Conservation (phyloP, 37 sponge, comb jelly and placozoan species). For the Cliona cf. orientalis region DNA sequence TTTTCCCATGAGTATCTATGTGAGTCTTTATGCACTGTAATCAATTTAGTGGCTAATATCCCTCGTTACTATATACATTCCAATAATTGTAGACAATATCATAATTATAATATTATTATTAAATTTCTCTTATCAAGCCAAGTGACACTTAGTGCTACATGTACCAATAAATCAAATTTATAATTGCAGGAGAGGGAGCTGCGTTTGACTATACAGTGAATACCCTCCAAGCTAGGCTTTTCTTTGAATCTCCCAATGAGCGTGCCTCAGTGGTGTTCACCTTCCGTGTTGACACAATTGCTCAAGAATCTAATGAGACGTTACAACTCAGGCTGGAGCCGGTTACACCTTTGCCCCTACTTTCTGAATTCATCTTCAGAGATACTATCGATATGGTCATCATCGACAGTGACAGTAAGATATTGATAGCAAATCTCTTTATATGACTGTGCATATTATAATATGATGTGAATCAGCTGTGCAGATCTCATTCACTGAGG, state of each 20-base stretch:
- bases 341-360: neutral
- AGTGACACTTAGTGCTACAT: no score
- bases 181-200: no score
- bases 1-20: no score
- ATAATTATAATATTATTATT: constrained; percentile 4
- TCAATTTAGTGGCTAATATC: no score
- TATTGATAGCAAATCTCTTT: neutral
- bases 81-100: no score
- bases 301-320: constrained; percentile 5
- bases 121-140: neutral
- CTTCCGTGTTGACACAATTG: neutral
- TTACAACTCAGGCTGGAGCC: neutral
- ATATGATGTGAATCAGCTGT: no score
- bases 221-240: neutral
- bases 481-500: no score
- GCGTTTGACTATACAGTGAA: no score
- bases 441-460: no score
- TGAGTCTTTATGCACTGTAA: no score
- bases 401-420: neutral
- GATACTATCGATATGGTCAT: neutral
- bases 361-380: neutral
- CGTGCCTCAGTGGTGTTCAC: neutral
- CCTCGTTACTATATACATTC: no score
- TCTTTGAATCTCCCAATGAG: neutral
- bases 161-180: no score